These are phyloP conservation scores for Chondrosia reniformis DNA, from an alignment of 37 sponge, comb jelly and placozoan genomes.

Conservation along the genomic window DNA sequence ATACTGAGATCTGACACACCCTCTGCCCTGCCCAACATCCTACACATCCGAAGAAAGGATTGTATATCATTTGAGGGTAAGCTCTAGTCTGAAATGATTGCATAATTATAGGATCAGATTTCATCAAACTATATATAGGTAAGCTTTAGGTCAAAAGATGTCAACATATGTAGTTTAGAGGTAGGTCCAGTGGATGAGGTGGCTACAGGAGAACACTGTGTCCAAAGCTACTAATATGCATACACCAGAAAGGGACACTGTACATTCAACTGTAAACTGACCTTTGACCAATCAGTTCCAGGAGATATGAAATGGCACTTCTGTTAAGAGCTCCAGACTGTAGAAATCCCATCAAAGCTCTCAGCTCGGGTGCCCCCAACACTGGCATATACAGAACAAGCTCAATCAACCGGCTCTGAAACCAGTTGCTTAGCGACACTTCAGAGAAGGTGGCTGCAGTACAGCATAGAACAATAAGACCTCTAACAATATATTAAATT, in stretches of 20 bases:
- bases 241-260: too few relatives aligned
- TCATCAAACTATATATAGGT: too few relatives aligned
- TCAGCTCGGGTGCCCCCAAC: neutral
- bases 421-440: too few relatives aligned
- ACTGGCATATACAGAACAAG: constrained; percentile 3
- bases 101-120: too few relatives aligned
- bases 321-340: neutral
- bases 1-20: neutral
- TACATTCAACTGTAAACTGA: too few relatives aligned
- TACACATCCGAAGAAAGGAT: neutral
- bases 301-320: neutral
- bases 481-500: too few relatives aligned
- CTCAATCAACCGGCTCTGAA: constrained; percentile 1
- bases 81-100: too few relatives aligned
- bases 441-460: too few relatives aligned
- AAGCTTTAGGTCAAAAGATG: too few relatives aligned
- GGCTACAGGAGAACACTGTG: neutral
- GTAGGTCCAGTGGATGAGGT: neutral
- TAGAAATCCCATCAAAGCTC: neutral
- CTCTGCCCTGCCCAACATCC: neutral
- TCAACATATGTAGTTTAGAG: neutral
- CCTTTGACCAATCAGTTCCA: constrained; percentile 7
- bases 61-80: too few relatives aligned
- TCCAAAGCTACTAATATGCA: neutral
- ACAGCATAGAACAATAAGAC: too few relatives aligned